Evolutionary conservation across 1,140 invertebrate species (phyloP).

Genomic region (Lepidurus packardi): DNA sequence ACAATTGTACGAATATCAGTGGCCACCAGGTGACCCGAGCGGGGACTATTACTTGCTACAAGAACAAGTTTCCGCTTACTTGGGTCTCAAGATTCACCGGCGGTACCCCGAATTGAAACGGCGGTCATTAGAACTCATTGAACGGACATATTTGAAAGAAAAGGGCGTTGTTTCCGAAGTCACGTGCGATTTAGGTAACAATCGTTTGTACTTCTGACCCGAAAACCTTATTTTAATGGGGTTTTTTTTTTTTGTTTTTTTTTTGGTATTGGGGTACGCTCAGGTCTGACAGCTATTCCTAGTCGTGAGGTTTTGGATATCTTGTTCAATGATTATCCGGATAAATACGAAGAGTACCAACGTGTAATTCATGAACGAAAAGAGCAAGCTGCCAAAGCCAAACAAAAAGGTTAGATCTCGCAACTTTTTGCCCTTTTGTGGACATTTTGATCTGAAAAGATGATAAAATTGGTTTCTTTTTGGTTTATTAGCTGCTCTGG

Average conservation of each 20-base stretch:
- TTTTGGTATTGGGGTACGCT: conserved; percentile 30
- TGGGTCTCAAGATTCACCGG: conserved; percentile 78
- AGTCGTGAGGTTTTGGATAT: conserved; percentile 89
- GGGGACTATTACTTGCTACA: conserved; percentile 78
- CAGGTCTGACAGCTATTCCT: conserved; percentile 81
- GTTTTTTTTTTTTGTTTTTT: too few species aligned
- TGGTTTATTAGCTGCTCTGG: conserved; percentile 38
- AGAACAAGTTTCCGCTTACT: conserved; percentile 85
- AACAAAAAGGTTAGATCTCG: conserved; percentile 53
- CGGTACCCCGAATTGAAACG: conserved; percentile 86
- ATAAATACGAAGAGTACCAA: conserved; percentile 89
- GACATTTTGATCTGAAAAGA: conserved; percentile 12
- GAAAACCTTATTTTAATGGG: background rate
- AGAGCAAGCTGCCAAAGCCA: conserved; percentile 60
- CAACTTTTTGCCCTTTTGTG: conserved; percentile 32
- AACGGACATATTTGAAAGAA: conserved; percentile 78
- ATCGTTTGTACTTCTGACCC: background rate
- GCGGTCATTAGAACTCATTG: conserved; percentile 77
- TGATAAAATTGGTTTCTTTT: conserved; percentile 16
- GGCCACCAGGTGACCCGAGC: conserved; percentile 65
- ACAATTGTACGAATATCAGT: conserved; percentile 88
- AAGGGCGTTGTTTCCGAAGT: conserved; percentile 80
- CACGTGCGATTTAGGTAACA: conserved; percentile 79
- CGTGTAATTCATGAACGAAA: conserved; percentile 73
- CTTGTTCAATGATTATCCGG: conserved; percentile 89